A percentile compares a stretch with the other conserved stretches of the same genome.
phyloP scores from a whole-genome alignment of 2,888 invertebrate genomes.

The Drosophila nr. perissopoda region DNA sequence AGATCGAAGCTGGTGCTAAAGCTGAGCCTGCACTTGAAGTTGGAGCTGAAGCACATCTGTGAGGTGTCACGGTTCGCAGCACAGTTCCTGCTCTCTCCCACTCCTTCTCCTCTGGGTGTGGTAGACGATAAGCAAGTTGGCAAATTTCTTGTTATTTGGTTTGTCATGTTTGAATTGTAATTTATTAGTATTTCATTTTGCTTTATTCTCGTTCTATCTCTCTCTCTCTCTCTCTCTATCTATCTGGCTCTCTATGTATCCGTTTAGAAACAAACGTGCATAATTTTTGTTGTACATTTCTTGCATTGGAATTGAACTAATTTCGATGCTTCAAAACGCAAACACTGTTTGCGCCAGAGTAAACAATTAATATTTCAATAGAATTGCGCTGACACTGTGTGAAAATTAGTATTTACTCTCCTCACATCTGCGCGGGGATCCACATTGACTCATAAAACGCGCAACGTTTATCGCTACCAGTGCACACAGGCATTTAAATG shows the following conservation, averaged over 20 bases:
- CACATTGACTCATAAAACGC: slow-evolving; percentile 43
- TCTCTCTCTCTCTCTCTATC: too few relatives aligned
- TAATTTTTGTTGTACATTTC: slow-evolving; percentile 43
- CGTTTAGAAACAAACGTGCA: slow-evolving; percentile 29
- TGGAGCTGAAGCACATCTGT: slow-evolving; percentile 36
- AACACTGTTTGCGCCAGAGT: slow-evolving; percentile 34
- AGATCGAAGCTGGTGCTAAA: slow-evolving; percentile 8
- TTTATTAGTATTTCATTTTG: slow-evolving; percentile 48
- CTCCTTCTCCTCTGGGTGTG: slow-evolving; percentile 2
- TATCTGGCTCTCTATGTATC: background rate
- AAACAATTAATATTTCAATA: slow-evolving; percentile 63
- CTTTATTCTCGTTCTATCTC: background rate
- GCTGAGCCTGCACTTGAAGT: background rate
- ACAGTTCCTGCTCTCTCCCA: slow-evolving; percentile 6
- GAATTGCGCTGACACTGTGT: slow-evolving; percentile 16
- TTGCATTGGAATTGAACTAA: slow-evolving; percentile 39
- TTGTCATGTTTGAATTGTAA: slow-evolving; percentile 43
- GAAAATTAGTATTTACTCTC: slow-evolving; percentile 13
- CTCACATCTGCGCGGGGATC: background rate
- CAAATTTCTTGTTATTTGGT: slow-evolving; percentile 41
- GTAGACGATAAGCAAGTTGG: slow-evolving; percentile 52
- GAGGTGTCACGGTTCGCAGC: slow-evolving; percentile 28
- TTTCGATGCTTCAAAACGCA: slow-evolving; percentile 45
- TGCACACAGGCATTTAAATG: slow-evolving; percentile 26
- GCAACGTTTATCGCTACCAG: slow-evolving; percentile 36